Evolutionary conservation across 2,888 invertebrate species (phyloP).

Genomic region (Mesorhabditis spiculigera): DNA sequence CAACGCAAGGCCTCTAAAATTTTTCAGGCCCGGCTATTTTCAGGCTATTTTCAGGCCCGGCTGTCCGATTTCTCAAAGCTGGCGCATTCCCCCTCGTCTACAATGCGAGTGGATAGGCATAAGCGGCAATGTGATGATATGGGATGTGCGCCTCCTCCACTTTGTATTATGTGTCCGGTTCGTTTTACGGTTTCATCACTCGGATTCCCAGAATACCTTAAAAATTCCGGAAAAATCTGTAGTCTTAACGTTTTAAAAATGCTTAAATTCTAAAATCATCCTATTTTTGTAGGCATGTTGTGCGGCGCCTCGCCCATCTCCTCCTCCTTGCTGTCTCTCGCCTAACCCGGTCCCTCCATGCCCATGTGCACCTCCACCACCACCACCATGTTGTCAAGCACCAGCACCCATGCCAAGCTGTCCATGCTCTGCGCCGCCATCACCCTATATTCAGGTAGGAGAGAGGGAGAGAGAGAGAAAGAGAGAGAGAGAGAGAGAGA

Average conservation of each 20-base stretch:
- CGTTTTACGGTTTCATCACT: too few species aligned
- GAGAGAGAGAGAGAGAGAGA: neutral
- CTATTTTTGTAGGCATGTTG: slow-evolving; percentile 23
- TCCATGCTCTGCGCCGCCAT: slow-evolving; percentile 12
- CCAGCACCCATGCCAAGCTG: neutral
- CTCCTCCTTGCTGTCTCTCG: slow-evolving; percentile 19
- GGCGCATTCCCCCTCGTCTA: neutral
- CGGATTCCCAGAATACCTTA: too few species aligned
- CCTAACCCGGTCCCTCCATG: slow-evolving; percentile 8
- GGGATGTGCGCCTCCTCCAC: neutral
- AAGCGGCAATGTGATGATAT: slow-evolving; percentile 4
- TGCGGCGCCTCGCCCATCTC: slow-evolving; percentile 27
- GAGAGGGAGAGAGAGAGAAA: neutral
- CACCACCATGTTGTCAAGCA: slow-evolving; percentile 1
- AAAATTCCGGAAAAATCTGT: too few species aligned
- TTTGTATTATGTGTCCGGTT: neutral
- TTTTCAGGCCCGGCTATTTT: too few species aligned
- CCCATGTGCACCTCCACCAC: slow-evolving; percentile 11
- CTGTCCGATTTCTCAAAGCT: neutral
- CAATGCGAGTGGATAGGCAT: neutral
- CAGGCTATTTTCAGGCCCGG: too few species aligned
- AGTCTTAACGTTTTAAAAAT: too few species aligned
- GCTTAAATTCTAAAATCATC: too few species aligned
- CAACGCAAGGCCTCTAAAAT: too few species aligned
- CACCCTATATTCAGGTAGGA: slow-evolving; percentile 14